These are phyloP conservation scores for Drosophila lacertosa DNA, from an alignment of 1,140 invertebrate species.

Conservation along the genomic window DNA sequence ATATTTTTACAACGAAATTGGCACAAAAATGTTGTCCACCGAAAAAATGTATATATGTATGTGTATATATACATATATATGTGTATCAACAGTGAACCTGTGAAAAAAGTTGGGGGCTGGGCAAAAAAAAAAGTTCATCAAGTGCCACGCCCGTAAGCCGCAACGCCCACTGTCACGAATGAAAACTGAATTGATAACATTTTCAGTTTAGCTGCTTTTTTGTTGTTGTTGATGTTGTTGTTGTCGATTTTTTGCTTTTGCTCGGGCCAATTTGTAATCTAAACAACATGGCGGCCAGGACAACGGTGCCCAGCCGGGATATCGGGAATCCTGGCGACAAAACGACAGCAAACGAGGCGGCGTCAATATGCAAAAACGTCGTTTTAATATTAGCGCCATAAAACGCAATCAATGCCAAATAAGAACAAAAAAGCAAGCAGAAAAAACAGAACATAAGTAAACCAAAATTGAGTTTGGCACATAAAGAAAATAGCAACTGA, in stretches of 20 bases:
- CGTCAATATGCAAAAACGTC: conserved; percentile 62
- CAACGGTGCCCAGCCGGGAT: conserved; percentile 26
- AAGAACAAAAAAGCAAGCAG: conserved; percentile 34
- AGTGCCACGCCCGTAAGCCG: conserved; percentile 55
- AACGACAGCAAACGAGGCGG: conserved; percentile 47
- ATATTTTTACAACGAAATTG: conserved; percentile 81
- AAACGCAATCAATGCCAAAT: conserved; percentile 69
- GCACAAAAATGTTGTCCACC: conserved; percentile 80
- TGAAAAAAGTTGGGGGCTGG: conserved; percentile 51
- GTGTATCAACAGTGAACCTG: conserved; percentile 15
- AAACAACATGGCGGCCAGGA: conserved; percentile 65
- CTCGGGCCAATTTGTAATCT: conserved; percentile 76
- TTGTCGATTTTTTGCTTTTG: conserved; percentile 34
- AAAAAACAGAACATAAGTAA: background rate
- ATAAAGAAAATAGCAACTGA: conserved; percentile 50
- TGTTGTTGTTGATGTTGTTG: conserved; percentile 8
- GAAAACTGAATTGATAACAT: conserved; percentile 78
- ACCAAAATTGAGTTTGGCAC: background rate
- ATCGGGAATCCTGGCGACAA: conserved; percentile 62
- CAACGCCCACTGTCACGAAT: conserved; percentile 59
- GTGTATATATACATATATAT: background rate
- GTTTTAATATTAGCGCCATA: conserved; percentile 77
- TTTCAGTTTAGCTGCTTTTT: conserved; percentile 63
- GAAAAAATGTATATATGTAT: background rate
- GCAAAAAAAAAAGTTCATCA: conserved; percentile 22